Conservation (phyloP, 2,113 vertebrate genomes). For the Charina bottae region DNA sequence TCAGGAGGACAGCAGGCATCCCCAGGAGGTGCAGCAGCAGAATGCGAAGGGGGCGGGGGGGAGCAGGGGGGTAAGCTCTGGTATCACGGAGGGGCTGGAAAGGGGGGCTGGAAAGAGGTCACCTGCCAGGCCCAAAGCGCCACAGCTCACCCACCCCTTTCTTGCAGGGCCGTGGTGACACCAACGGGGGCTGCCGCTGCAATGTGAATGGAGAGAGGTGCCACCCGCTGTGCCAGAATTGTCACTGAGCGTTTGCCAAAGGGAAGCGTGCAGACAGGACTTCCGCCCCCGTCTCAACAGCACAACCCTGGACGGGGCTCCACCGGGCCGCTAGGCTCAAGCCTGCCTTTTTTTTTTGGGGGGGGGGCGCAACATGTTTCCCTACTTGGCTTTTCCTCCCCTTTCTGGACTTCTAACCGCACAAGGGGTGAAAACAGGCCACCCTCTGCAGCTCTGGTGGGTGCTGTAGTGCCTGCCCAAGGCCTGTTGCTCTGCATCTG, state of each 20-base stretch:
- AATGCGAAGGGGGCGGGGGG: neutral
- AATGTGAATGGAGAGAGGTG: conserved; percentile 76
- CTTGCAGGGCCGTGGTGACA: conserved; percentile 83
- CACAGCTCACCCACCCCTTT: neutral
- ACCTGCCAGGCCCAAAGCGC: neutral
- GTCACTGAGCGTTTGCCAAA: conserved; percentile 72
- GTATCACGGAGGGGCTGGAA: neutral
- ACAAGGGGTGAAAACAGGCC: too few species aligned
- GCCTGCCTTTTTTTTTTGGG: fast-evolving
- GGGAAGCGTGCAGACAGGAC: too few species aligned
- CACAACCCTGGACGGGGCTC: neutral
- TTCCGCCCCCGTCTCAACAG: neutral
- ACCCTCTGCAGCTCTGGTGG: neutral
- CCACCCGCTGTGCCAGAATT: conserved; percentile 87
- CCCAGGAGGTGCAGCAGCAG: neutral
- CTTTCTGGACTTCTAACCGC: neutral
- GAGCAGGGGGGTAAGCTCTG: neutral
- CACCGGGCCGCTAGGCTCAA: neutral
- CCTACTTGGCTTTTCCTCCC: fast-evolving
- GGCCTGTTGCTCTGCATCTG: neutral
- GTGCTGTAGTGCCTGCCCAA: neutral
- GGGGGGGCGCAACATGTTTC: neutral
- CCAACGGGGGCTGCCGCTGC: conserved; percentile 83
- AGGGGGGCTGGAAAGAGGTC: neutral
- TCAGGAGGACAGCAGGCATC: neutral